phyloP scores from a whole-genome alignment of 2,797 vertebrate genomes.

The Streptopelia turtur region DNA sequence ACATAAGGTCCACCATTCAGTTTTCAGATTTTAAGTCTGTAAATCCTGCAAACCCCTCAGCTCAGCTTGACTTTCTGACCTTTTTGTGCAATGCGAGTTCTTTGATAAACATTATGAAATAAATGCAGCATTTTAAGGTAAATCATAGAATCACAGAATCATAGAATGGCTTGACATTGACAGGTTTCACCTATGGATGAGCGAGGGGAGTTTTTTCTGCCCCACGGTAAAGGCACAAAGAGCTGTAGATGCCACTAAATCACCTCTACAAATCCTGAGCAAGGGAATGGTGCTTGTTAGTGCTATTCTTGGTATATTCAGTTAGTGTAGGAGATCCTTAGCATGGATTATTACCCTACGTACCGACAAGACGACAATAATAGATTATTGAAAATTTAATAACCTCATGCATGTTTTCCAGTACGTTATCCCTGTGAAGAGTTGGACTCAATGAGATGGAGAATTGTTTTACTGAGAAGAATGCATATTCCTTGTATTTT shows the following conservation, averaged over 20 bases:
- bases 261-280: background rate
- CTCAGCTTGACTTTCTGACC: background rate
- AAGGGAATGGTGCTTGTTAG: too few species aligned
- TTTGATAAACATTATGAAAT: background rate
- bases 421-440: background rate
- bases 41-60: background rate
- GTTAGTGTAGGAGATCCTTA: background rate
- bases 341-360: background rate
- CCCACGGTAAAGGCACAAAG: background rate
- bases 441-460: rapidly evolving
- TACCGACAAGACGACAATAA: background rate
- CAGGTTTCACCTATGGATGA: background rate
- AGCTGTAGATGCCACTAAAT: background rate
- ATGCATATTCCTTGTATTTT: background rate
- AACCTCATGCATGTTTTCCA: background rate
- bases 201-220: background rate
- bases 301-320: background rate
- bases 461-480: background rate
- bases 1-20: background rate
- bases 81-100: background rate
- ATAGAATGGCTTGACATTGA: background rate
- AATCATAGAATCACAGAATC: background rate
- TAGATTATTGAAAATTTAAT: background rate
- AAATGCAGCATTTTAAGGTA: background rate
- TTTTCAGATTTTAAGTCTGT: background rate